Base-by-base conservation (phyloP, 2,888 invertebrate species). In the Tipula unca region DNA sequence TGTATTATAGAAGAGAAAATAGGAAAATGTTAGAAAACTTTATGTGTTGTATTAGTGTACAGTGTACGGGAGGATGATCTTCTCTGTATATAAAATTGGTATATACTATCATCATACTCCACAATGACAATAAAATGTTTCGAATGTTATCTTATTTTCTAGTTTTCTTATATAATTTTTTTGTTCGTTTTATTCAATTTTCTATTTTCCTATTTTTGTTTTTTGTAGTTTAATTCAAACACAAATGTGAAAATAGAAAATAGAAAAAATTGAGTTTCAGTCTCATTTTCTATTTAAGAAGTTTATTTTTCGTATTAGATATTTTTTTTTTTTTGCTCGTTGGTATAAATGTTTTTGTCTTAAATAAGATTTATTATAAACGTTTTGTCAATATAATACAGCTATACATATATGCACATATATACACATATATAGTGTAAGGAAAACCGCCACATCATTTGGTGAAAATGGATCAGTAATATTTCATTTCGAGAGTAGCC, bases 261-360 rank as follows among this genome's bases (percentile, higher is more conserved):
- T 48, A 48, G 48, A 17, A 69, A 69, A 69, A 69, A 69, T 69
- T 69, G 69, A 69, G 69, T 69, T 69, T 69, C 69, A 69, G 69
- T 69, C 69, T 69, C 69, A 69, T 69, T 69, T 69, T 69, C 69
- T 69, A 69, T 69, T 69, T 69, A 69, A 25, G 69, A 69, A 69
- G 69, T 69, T 69, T 69, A 69, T 69, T 69, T 69, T 69, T 69
- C 69, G 69, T 69, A 69, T 69, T 69, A 69, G n/a, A n/a, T 10
- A 25, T 25, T 69, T 69, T 69, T 69, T 69, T 69, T 69, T 69
- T 17, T n/a, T n/a, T 54, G 48, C 48, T 54, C 5, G 25, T 25
- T 69, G 69, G 69, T 69, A 69, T 69, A 69, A 69, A 69, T 69
- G 69, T 69, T 69, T 69, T 69, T 69, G 69, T 69, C 69, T 69